These are phyloP conservation scores for Dugesia japonica DNA, from an alignment of 2,888 invertebrate species.

Conservation along the genomic window DNA sequence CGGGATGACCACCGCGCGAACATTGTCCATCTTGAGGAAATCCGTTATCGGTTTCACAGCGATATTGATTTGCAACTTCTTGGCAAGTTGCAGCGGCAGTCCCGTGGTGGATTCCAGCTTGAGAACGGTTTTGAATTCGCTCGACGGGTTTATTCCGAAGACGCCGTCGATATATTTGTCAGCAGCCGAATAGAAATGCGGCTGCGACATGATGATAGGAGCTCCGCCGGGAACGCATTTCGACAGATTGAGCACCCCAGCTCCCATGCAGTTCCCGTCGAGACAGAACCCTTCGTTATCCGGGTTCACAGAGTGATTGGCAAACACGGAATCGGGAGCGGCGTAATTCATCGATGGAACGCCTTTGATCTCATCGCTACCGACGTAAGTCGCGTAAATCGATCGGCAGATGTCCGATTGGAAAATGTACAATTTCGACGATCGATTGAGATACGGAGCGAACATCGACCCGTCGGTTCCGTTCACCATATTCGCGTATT, in stretches of 20 bases:
- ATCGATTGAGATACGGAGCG: conserved; percentile 32
- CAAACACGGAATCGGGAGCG: conserved; percentile 37
- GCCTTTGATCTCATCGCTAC: conserved; percentile 36
- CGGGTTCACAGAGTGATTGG: conserved; percentile 39
- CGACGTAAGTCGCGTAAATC: conserved; percentile 38
- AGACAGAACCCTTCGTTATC: conserved; percentile 43
- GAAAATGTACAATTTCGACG: conserved; percentile 28
- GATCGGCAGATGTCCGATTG: conserved; percentile 38
- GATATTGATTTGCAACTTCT: not conserved
- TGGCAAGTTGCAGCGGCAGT: not conserved
- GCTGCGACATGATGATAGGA: conserved; percentile 40
- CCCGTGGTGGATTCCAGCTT: not conserved
- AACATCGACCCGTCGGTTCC: conserved; percentile 37
- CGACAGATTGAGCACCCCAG: conserved; percentile 39
- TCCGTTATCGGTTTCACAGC: not conserved
- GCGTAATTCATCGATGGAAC: conserved; percentile 39
- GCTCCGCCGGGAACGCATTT: conserved; percentile 35
- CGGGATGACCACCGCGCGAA: not conserved
- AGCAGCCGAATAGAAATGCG: conserved; percentile 41
- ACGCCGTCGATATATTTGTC: conserved; percentile 35
- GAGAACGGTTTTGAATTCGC: not conserved
- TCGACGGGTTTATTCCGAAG: conserved; percentile 35
- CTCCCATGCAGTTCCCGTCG: not conserved
- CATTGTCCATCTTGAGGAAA: not conserved
- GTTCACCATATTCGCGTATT: conserved; percentile 43